Evolutionary conservation across 1,140 invertebrate species (phyloP), one percentile per base, ranked within the genome.

Genomic region (Tetramorium parvispinum): DNA sequence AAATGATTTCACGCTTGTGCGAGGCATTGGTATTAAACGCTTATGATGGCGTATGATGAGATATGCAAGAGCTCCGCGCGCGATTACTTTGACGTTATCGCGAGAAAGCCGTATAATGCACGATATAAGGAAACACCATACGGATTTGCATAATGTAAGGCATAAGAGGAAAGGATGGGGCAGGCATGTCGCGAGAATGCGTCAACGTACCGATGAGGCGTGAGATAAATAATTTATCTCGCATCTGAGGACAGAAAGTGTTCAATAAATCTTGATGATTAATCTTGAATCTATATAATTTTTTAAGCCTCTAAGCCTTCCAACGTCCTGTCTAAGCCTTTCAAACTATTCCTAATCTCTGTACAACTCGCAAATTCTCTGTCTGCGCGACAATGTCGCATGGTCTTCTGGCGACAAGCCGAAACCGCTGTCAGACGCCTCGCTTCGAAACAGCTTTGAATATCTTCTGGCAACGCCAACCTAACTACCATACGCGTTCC

Each of bases 101-200:
- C 27, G 79, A 59, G n/a, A 73, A 59, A 21, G 40, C 24, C 53
- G 53, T 32, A 24, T 46, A 73, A 73, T 53, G 21, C 57, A 66
- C 66, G 24, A 82, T 73, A 59, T 57, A 24, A 32, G 66, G 40
- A 71, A 82, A 73, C 61, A 49, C 27, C 32, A 16, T 37, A 24
- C 1, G 37, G 37, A 73, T 82, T 82, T 82, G 66, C 79, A 82
- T 82, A 82, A 82, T 71, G 21, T 57, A 73, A 82, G 37, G 18
- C 66, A 32, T 40, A 13, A 57, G 21, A 40, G 65, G 2, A 7
- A 51, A 10, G 2, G n/a, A 10, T 18, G 21, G 1, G 8, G 2
- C 13, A 27, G 40, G 46, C 1, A 32, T 18, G 1, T 8, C 1
- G 21, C 13, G 43, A 37, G 43, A 16, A 66, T 2, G 13, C 55